A percentile compares a stretch with the other conserved stretches of the same genome.
Evolutionary conservation across 2,113 vertebrate genomes (phyloP).

Genomic region (Pagrus major): DNA sequence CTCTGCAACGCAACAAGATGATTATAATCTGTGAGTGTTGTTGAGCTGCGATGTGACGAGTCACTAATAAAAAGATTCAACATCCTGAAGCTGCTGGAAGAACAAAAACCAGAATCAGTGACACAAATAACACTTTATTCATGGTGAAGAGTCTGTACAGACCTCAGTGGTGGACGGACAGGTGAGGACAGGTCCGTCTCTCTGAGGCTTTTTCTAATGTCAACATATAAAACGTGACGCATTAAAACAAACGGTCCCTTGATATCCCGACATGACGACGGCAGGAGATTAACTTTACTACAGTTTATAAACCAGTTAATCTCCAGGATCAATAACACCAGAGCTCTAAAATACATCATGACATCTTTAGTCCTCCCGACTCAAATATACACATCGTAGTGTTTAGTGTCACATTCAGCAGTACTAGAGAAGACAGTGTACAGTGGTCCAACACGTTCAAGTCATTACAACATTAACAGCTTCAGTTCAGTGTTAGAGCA

Average conservation of each 20-base stretch:
- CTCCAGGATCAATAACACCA: background rate
- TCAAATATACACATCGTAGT: background rate
- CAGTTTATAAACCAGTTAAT: background rate
- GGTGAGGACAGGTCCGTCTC: background rate
- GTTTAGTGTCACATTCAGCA: background rate
- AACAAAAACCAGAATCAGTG: no score
- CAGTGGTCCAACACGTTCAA: background rate
- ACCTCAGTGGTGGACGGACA: background rate
- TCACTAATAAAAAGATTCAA: no score
- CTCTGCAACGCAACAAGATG: no score
- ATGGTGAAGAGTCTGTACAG: background rate
- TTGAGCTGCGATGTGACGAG: no score
- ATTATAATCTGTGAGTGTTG: no score
- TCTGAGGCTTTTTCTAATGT: background rate
- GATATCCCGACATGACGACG: constrained; percentile 23
- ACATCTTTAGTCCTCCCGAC: background rate
- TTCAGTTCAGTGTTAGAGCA: background rate
- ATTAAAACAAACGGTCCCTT: constrained; percentile 51
- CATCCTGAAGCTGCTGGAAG: no score
- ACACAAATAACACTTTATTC: no score
- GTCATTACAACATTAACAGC: background rate
- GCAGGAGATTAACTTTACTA: background rate
- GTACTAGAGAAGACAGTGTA: background rate
- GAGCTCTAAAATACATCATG: background rate
- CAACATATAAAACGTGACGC: background rate